These are phyloP conservation scores for Myathropa florea DNA, from an alignment of 2,888 invertebrate species.

Conservation along the genomic window DNA sequence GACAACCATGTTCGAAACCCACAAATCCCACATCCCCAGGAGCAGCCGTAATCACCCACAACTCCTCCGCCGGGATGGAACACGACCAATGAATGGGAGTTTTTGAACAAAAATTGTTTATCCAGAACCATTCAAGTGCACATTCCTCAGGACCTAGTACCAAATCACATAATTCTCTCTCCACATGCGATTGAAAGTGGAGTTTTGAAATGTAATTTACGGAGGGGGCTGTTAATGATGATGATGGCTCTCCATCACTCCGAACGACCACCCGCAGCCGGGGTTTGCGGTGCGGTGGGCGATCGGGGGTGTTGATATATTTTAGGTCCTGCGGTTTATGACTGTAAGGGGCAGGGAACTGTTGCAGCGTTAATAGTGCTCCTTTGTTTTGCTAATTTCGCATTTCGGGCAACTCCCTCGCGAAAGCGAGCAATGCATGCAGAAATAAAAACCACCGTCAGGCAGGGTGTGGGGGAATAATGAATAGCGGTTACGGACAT, in stretches of 20 bases:
- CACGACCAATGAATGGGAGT: not conserved
- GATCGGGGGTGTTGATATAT: not conserved
- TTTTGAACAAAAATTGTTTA: slow-evolving; percentile 27
- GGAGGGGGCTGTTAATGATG: not conserved
- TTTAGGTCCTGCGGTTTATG: not conserved
- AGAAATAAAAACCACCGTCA: not conserved
- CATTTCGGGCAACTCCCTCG: not conserved
- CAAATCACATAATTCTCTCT: slow-evolving; percentile 20
- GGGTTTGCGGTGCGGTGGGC: not conserved
- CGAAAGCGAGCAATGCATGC: not conserved
- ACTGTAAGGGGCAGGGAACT: not conserved
- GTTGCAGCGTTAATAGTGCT: not conserved
- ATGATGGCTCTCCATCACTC: not conserved
- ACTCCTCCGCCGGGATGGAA: not conserved
- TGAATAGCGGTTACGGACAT: slow-evolving; percentile 9
- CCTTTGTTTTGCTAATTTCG: not conserved
- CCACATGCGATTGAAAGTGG: slow-evolving; percentile 35
- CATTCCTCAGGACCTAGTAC: slow-evolving; percentile 19
- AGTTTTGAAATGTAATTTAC: slow-evolving; percentile 8
- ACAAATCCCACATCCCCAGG: too few species aligned
- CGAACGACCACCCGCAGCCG: not conserved
- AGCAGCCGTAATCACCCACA: not conserved
- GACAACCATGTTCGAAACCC: too few species aligned
- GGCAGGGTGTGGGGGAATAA: not conserved
- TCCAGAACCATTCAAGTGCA: slow-evolving; percentile 37